Evolutionary conservation across 2,888 invertebrate genomes (phyloP), one percentile per base, ranked within the genome.

Genomic region (Panzeria rudis): DNA sequence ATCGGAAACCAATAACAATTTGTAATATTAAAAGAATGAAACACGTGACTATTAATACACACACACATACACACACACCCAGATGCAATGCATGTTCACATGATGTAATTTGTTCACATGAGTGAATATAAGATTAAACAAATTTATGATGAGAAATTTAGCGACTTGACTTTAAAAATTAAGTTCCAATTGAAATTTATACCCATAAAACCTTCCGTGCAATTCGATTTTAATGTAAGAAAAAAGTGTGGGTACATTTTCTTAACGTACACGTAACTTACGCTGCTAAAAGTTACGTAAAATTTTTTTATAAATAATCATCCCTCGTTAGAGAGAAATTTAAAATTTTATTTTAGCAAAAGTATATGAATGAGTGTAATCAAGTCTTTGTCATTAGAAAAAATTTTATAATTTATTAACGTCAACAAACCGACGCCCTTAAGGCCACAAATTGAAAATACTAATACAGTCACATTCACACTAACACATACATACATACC

Each of bases 361-460:
- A 9, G 29, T 29, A n/a, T 47, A 11, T 35, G 29, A 9, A 23
- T 47, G 32, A 54, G 7, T 54, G 76, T 71, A 71, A 84, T 84
- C 72, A 82, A 82, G 81, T 66, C 73, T 41, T 71, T 75, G 90
- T 90, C 91, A 91, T 91, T 91, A 91, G 91, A 89, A 89, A 89
- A 90, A 77, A 88, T 90, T 90, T 91, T 91, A 90, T 91, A 91
- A 91, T 91, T 91, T 91, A 91, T 91, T 90, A 90, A 88, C 89
- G 90, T 91, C 91, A 91, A 91, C 91, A 91, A 88, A 89, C 88
- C 88, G 87, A 85, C 87, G 87, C 88, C 86, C 87, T 86, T 75
- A 86, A 83, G 83, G 81, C 80, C 86, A 81, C 84, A 86, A 83
- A 84, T 69, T 78, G 72, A 81, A 75, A 82, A 68, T 54, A 71